phyloP scores from a whole-genome alignment of 1,140 invertebrate genomes.

The Zaprionus nigranus region DNA sequence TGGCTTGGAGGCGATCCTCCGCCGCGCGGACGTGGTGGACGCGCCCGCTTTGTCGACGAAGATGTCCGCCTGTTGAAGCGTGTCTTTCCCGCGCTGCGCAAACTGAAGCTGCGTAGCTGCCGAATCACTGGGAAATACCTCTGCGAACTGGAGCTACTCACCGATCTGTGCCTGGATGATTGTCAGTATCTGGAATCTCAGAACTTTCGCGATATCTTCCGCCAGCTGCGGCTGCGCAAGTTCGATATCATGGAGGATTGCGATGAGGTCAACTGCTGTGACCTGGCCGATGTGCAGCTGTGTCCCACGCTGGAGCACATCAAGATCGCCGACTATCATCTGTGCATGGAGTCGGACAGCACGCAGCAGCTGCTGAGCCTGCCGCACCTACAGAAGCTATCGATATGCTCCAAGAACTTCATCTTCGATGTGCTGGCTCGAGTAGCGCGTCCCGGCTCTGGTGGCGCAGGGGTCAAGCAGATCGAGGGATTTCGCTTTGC shows the following conservation, averaged over 20 bases:
- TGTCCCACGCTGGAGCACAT: slow-evolving; percentile 76
- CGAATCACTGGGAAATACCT: slow-evolving; percentile 70
- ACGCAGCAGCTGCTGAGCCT: slow-evolving; percentile 62
- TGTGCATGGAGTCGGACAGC: slow-evolving; percentile 73
- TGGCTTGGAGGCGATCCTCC: slow-evolving; percentile 45
- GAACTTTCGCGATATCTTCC: slow-evolving; percentile 69
- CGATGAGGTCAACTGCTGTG: slow-evolving; percentile 77
- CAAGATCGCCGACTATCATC: slow-evolving; percentile 75
- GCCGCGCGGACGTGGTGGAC: slow-evolving; percentile 31
- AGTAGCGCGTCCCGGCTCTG: slow-evolving; percentile 44
- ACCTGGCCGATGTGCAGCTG: slow-evolving; percentile 63
- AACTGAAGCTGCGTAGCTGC: slow-evolving; percentile 61
- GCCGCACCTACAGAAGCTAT: slow-evolving; percentile 63
- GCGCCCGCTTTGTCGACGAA: slow-evolving; percentile 63
- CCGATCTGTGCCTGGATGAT: slow-evolving; percentile 66
- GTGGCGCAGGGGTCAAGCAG: slow-evolving; percentile 7
- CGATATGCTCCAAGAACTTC: slow-evolving; percentile 77
- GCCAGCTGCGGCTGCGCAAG: slow-evolving; percentile 59
- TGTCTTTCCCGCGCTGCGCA: slow-evolving; percentile 58
- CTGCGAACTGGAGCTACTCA: slow-evolving; percentile 53
- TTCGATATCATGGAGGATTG: slow-evolving; percentile 79
- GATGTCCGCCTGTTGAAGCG: slow-evolving; percentile 62
- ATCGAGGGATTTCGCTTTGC: slow-evolving; percentile 71
- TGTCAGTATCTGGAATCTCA: slow-evolving; percentile 72
- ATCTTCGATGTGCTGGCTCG: slow-evolving; percentile 71